Evolutionary conservation across 2,888 invertebrate genomes (phyloP), one percentile per base, ranked within the genome.

Genomic region (Isotomurus palustris): DNA sequence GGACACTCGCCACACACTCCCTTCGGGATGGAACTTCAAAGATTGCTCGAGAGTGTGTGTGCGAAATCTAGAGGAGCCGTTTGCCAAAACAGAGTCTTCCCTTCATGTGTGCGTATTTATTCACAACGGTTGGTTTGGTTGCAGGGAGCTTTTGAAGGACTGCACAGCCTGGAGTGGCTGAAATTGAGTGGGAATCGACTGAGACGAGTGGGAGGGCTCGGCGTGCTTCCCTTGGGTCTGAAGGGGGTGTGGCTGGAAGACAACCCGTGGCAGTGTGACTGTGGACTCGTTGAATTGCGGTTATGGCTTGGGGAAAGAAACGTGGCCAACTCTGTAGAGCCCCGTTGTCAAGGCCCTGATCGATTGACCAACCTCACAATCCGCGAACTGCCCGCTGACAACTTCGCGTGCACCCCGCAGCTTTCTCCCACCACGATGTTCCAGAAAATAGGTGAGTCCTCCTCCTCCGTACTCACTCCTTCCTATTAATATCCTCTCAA

Each of bases 251-350:
- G 87, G 72, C 78, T 92, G 68, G 86, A 91, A 74, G 86, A 85
- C 74, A 92, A 92, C 80, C 86, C 87, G 67, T 92, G 91, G 92
- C 82, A 84, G 69, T 92, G 92, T 76, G 89, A 91, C 76, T 92
- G 92, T 75, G 82, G 84, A 70, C 79, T 91, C 72, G 78, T 85
- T 69, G 84, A 87, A 71, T 78, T 91, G 72, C 84, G 88, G 73
- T 77, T 81, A 64, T 91, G 91, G 90, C 80, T 92, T 71, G 79
- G 81, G 67, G 83, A 83, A 73, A 85, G 85, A 73, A 86, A 85
- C 72, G 84, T 87, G 69, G 87, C 89, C 8, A 85, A 87, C 73
- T 82, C 84, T 28, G 83, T 85, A 53, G 88, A 90, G 72, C 89
- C 90, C 27, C 80, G 83, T 72, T 91, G 91, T 75, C 80, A 82